Conservation (phyloP, 2,113 vertebrate species). For the Aphelocoma coerulescens region DNA sequence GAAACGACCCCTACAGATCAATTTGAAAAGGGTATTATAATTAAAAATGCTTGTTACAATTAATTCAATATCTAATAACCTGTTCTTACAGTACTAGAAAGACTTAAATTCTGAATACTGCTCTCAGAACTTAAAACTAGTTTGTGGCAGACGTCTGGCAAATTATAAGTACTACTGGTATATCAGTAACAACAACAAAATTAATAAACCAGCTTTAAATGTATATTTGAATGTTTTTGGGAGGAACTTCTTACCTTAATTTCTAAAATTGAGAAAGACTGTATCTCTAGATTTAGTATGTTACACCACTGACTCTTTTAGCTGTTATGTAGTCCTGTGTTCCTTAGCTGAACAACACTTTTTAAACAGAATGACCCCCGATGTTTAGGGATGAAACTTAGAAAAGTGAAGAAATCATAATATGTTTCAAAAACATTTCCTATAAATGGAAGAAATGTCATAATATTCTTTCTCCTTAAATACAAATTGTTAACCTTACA, state of each 20-base stretch:
- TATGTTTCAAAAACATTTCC: not conserved
- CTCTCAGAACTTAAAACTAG: not conserved
- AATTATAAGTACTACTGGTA: not conserved
- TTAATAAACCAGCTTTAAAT: not conserved
- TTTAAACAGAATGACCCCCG: not conserved
- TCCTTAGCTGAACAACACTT: not conserved
- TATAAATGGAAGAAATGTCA: not conserved
- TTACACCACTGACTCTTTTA: not conserved
- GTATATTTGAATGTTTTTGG: not conserved
- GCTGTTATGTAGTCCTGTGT: not conserved
- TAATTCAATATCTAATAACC: not conserved
- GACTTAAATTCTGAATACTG: not conserved
- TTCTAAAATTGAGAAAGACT: not conserved
- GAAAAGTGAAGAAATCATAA: not conserved
- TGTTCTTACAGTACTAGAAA: not conserved
- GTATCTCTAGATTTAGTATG: not conserved
- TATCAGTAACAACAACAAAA: not conserved
- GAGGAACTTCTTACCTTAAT: not conserved
- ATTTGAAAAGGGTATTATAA: not conserved
- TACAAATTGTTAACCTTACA: not conserved
- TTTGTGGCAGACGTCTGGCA: not conserved
- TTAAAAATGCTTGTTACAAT: not conserved
- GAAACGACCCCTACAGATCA: not conserved
- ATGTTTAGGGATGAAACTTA: not conserved
- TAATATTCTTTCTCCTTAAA: not conserved